These are phyloP conservation scores for Stictocephala bisonia DNA, from an alignment of 2,888 invertebrate genomes.

Conservation along the genomic window DNA sequence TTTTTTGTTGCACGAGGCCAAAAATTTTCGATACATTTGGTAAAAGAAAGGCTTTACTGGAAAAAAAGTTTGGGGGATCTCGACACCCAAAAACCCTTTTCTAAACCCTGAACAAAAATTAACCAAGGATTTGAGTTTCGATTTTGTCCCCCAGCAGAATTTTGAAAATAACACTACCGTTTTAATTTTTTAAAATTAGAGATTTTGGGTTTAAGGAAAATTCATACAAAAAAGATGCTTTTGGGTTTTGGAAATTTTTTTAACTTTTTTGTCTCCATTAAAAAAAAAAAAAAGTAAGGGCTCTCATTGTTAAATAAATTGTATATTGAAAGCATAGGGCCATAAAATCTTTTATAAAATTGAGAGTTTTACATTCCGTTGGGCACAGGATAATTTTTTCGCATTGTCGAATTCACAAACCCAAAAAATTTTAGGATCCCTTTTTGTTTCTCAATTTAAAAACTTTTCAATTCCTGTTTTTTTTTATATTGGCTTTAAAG, in stretches of 20 bases:
- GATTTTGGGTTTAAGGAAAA: too few relatives aligned
- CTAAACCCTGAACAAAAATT: slow-evolving; percentile 31
- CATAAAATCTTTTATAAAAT: slow-evolving; percentile 27
- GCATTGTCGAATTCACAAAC: slow-evolving; percentile 43
- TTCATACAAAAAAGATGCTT: slow-evolving; percentile 1
- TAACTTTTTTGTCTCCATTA: not conserved
- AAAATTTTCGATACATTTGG: slow-evolving; percentile 37
- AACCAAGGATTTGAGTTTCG: slow-evolving; percentile 25
- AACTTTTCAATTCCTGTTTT: too few relatives aligned
- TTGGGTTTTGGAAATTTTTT: slow-evolving; percentile 8
- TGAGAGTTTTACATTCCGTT: slow-evolving; percentile 27
- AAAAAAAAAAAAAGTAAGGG: slow-evolving; percentile 4
- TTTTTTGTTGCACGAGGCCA: not conserved
- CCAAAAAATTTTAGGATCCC: slow-evolving; percentile 2
- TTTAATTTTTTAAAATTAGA: too few relatives aligned
- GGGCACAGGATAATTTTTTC: slow-evolving; percentile 25
- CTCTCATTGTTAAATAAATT: slow-evolving; percentile 12
- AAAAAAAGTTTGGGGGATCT: slow-evolving; percentile 23
- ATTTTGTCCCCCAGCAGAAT: slow-evolving; percentile 39
- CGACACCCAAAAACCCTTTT: slow-evolving; percentile 2
- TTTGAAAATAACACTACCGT: slow-evolving; percentile 4
- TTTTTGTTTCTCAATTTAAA: slow-evolving; percentile 7
- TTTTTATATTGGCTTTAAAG: too few relatives aligned
- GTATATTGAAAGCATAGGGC: slow-evolving; percentile 39
- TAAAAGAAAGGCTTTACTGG: slow-evolving; percentile 13